Conservation (phyloP, 2,888 invertebrate species). For the Ectemnius continuus region DNA sequence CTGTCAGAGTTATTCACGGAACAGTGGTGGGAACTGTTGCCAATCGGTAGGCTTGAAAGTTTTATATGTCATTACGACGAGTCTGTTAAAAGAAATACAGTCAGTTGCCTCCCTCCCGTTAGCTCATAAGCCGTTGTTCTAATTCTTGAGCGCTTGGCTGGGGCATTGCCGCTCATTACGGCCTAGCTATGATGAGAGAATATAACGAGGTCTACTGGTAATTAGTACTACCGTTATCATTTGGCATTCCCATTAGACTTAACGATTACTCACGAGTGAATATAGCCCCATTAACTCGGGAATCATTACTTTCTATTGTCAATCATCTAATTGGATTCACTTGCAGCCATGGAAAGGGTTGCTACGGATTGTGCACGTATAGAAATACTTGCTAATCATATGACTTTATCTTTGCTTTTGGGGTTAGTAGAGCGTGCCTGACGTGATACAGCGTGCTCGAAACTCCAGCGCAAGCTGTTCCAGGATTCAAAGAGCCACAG, state of each 20-base stretch:
- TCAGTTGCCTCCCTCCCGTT: background rate
- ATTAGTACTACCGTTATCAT: background rate
- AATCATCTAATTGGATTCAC: too few species aligned
- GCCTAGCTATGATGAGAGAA: background rate
- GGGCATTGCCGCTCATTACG: background rate
- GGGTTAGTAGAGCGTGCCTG: conserved; percentile 14
- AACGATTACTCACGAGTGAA: too few species aligned
- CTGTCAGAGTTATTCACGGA: too few species aligned
- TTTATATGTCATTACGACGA: conserved; percentile 7
- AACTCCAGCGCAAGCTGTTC: conserved; percentile 30
- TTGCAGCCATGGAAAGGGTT: too few species aligned
- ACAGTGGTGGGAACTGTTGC: background rate
- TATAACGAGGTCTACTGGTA: conserved; percentile 3
- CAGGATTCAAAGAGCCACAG: conserved; percentile 44
- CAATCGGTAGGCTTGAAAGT: background rate
- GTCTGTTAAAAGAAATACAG: conserved; percentile 4
- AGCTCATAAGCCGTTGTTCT: background rate
- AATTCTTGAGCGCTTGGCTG: background rate
- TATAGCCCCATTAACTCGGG: too few species aligned
- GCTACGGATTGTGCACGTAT: too few species aligned
- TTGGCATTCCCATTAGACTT: too few species aligned
- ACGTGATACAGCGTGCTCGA: background rate
- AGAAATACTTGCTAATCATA: background rate
- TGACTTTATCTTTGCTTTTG: conserved; percentile 4
- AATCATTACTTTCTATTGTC: too few species aligned